These are phyloP conservation scores for Lampris megalopsis DNA, from an alignment of 2,113 vertebrate species.

Conservation along the genomic window DNA sequence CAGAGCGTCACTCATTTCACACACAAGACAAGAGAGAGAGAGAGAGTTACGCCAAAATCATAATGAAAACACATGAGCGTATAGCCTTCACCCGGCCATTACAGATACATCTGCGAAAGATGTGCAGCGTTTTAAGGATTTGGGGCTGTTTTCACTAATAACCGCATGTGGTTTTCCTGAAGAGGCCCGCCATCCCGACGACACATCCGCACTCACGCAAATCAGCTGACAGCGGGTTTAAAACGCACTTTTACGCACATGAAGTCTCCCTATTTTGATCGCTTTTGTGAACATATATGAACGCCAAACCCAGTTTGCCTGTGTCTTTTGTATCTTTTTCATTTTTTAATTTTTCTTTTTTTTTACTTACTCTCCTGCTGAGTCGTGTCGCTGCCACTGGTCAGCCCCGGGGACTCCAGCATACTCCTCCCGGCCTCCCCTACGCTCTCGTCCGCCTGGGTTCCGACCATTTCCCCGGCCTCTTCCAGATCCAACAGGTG, in stretches of 20 bases:
- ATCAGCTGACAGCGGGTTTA: background rate
- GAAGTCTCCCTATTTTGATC: background rate
- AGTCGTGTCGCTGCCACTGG: constrained; percentile 97
- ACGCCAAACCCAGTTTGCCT: background rate
- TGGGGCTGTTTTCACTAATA: background rate
- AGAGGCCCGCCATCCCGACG: background rate
- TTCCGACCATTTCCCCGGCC: constrained; percentile 93
- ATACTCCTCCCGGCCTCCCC: constrained; percentile 91
- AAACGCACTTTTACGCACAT: background rate
- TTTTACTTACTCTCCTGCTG: constrained; percentile 96
- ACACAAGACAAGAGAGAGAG: background rate
- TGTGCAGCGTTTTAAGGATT: background rate
- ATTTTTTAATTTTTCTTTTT: constrained; percentile 33
- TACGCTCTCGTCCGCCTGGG: constrained; percentile 90
- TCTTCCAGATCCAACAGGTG: constrained; percentile 99
- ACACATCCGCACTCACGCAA: background rate
- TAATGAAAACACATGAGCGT: constrained; percentile 44
- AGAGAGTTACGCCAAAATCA: constrained; percentile 25
- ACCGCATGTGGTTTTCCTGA: background rate
- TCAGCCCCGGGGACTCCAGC: constrained; percentile 96
- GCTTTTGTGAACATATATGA: background rate
- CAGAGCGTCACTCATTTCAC: constrained; percentile 23
- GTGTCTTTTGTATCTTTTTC: too few relatives aligned
- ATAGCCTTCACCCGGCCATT: constrained; percentile 15
- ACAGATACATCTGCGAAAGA: background rate